Evolutionary conservation across 2,888 invertebrate species (phyloP).

Genomic region (Vesta saturnalis): DNA sequence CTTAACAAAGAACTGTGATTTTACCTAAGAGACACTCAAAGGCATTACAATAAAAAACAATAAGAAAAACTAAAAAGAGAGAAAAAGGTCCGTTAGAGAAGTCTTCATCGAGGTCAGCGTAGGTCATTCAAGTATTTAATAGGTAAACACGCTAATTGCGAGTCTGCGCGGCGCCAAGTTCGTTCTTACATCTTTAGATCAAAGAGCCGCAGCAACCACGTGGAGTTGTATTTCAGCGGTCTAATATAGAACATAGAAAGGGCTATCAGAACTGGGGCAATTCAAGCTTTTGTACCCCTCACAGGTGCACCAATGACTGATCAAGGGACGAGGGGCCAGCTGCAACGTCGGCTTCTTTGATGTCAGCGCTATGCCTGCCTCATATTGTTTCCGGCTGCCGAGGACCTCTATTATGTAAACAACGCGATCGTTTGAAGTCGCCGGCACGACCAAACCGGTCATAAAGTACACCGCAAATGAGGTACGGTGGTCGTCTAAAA

Average conservation of each 20-base stretch:
- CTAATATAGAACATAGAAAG: constrained; percentile 39
- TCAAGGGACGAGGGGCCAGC: constrained; percentile 41
- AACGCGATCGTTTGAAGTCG: constrained; percentile 72
- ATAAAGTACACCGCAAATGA: constrained; percentile 62
- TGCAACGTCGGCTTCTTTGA: constrained; percentile 59
- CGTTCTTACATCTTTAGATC: constrained; percentile 48
- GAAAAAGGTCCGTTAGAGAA: constrained; percentile 18
- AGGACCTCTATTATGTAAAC: constrained; percentile 78
- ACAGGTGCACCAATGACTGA: constrained; percentile 45
- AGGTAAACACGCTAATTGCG: constrained; percentile 52
- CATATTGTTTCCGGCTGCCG: constrained; percentile 67
- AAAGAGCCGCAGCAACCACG: constrained; percentile 53
- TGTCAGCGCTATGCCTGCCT: constrained; percentile 60
- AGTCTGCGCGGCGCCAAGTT: constrained; percentile 52
- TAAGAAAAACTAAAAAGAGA: too few relatives aligned
- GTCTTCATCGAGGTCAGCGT: constrained; percentile 47
- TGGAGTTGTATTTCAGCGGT: constrained; percentile 49
- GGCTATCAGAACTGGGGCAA: constrained; percentile 54
- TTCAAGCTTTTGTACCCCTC: constrained; percentile 48
- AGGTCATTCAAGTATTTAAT: constrained; percentile 49
- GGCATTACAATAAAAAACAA: too few relatives aligned
- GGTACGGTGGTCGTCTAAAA: constrained; percentile 43
- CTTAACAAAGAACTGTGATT: too few relatives aligned
- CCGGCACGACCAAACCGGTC: constrained; percentile 62
- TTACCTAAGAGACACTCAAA: too few relatives aligned